Conservation (phyloP, 2,888 invertebrate species). For the Lordiphosa fenestrarum region DNA sequence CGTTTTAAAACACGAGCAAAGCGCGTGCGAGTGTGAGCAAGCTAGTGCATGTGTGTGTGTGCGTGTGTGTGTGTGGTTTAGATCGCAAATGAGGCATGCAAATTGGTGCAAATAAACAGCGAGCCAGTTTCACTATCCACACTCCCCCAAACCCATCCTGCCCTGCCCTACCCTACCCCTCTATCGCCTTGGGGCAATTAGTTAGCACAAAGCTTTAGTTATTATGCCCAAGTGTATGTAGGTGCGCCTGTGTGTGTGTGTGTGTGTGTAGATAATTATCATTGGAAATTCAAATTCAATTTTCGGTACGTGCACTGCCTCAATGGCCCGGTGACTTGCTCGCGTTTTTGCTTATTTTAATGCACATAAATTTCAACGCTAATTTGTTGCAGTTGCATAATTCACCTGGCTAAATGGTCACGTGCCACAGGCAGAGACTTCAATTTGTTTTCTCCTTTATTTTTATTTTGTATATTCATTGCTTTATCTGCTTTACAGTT, state of each 20-base stretch:
- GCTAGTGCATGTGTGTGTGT: slow-evolving; percentile 8
- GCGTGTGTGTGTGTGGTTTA: slow-evolving; percentile 1
- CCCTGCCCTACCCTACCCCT: not conserved
- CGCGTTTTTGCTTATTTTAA: slow-evolving; percentile 30
- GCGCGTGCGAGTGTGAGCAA: slow-evolving; percentile 3
- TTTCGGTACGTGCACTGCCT: slow-evolving; percentile 41
- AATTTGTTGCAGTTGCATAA: slow-evolving; percentile 65
- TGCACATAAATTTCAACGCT: slow-evolving; percentile 44
- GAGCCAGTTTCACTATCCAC: not conserved
- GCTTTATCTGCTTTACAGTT: slow-evolving; percentile 54
- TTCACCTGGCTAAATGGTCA: slow-evolving; percentile 29
- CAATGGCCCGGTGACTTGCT: slow-evolving; percentile 39
- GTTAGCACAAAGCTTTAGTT: slow-evolving; percentile 66
- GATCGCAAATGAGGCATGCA: slow-evolving; percentile 61
- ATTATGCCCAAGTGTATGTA: slow-evolving; percentile 55
- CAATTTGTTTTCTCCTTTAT: slow-evolving; percentile 29
- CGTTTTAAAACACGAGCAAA: too few relatives aligned
- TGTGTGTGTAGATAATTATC: slow-evolving; percentile 54
- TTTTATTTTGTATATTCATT: slow-evolving; percentile 18
- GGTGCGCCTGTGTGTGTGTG: slow-evolving; percentile 14
- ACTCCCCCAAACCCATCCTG: slow-evolving; percentile 4
- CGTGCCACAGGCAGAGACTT: not conserved
- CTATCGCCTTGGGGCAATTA: slow-evolving; percentile 60
- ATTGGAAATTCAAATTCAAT: slow-evolving; percentile 66
- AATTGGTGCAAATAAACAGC: slow-evolving; percentile 65